Evolutionary conservation across 2,888 invertebrate species (phyloP).

Genomic region (Cheilosia grossa): DNA sequence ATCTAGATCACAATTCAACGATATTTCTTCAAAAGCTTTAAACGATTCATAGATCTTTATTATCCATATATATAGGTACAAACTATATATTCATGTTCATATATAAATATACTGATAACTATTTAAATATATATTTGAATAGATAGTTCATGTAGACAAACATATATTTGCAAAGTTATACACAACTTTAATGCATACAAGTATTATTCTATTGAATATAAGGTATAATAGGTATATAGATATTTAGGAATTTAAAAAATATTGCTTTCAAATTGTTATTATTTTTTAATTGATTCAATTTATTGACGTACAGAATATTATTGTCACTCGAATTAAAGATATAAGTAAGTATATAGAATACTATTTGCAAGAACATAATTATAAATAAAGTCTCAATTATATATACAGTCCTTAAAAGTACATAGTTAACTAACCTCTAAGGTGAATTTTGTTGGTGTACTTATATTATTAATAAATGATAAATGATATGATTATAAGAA

Average conservation of each 20-base stretch:
- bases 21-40: slow-evolving; percentile 41
- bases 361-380: slow-evolving; percentile 37
- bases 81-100: not conserved
- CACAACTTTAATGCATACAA: slow-evolving; percentile 15
- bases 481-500: slow-evolving; percentile 41
- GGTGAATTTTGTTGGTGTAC: slow-evolving; percentile 23
- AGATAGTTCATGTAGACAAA: slow-evolving; percentile 19
- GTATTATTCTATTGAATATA: slow-evolving; percentile 11
- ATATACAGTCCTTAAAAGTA: slow-evolving; percentile 34
- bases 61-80: slow-evolving; percentile 3
- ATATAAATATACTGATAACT: slow-evolving; percentile 7
- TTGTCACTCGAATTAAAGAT: slow-evolving; percentile 51
- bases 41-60: slow-evolving; percentile 24
- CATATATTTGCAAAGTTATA: slow-evolving; percentile 27
- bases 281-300: slow-evolving; percentile 40
- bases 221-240: not conserved
- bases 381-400: slow-evolving; percentile 17
- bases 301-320: slow-evolving; percentile 50
- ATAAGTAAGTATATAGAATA: slow-evolving; percentile 26
- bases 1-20: slow-evolving; percentile 60
- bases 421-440: slow-evolving; percentile 10
- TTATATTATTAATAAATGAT: slow-evolving; percentile 4
- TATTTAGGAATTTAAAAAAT: slow-evolving; percentile 40
- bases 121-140: slow-evolving; percentile 22
- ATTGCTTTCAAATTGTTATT: slow-evolving; percentile 55